Evolutionary conservation across 2,797 vertebrate species (phyloP).

Genomic region (Borostomias antarcticus): DNA sequence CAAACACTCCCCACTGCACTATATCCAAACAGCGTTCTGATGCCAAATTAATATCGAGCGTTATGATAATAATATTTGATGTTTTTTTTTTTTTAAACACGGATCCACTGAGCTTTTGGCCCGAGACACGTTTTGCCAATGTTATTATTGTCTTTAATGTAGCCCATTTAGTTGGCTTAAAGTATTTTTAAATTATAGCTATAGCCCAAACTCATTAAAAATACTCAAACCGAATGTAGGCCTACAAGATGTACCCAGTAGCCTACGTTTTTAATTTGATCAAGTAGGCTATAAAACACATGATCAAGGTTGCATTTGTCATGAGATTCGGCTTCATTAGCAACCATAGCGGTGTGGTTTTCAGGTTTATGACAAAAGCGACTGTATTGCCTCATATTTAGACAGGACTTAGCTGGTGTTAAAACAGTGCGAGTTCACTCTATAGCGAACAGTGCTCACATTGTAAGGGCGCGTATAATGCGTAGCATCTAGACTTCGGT

Average conservation of each 20-base stretch:
- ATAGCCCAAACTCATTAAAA: background rate
- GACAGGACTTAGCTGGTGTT: slow-evolving; percentile 91
- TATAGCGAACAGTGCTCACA: slow-evolving; percentile 90
- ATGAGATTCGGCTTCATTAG: slow-evolving; percentile 82
- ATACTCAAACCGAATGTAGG: background rate
- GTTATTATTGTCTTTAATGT: slow-evolving; percentile 35
- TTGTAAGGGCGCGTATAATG: slow-evolving; percentile 89
- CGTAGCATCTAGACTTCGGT: slow-evolving; percentile 88
- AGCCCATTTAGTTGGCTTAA: too few species aligned
- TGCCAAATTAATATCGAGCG: slow-evolving; percentile 60
- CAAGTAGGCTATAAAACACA: slow-evolving; percentile 48
- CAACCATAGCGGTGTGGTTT: slow-evolving; percentile 91
- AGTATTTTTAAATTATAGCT: background rate
- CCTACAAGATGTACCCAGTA: background rate
- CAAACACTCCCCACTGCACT: slow-evolving; percentile 56
- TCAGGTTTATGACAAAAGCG: slow-evolving; percentile 89
- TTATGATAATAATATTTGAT: slow-evolving; percentile 49
- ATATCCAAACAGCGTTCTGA: slow-evolving; percentile 46
- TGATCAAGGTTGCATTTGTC: slow-evolving; percentile 73
- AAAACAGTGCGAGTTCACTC: slow-evolving; percentile 92
- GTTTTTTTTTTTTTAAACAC: too few species aligned
- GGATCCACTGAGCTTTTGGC: slow-evolving; percentile 40
- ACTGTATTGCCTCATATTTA: slow-evolving; percentile 89
- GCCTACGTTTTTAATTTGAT: slow-evolving; percentile 39
- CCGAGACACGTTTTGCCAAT: slow-evolving; percentile 45